phyloP scores from a whole-genome alignment of 2,797 vertebrate species.

The Sebastes vulpes region DNA sequence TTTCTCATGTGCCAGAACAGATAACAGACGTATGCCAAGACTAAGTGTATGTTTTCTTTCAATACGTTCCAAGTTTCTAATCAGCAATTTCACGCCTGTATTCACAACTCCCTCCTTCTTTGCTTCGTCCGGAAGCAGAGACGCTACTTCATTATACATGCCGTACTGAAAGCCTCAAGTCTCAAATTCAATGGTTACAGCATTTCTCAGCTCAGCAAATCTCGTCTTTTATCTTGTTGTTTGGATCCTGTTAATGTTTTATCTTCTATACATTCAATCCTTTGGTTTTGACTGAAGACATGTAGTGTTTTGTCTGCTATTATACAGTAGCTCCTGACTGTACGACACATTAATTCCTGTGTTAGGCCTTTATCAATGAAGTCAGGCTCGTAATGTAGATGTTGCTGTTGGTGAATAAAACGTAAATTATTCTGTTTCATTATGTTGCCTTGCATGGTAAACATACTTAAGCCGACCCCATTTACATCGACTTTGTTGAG shows the following conservation, averaged over 20 bases:
- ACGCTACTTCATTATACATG: constrained; percentile 71
- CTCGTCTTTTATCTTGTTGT: constrained; percentile 33
- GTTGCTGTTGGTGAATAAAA: constrained; percentile 8
- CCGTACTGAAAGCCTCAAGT: constrained; percentile 41
- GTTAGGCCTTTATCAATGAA: constrained; percentile 2
- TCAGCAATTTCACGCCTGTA: constrained; percentile 72
- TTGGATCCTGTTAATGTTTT: constrained; percentile 32
- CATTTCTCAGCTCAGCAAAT: constrained; percentile 53
- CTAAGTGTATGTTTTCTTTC: constrained; percentile 62
- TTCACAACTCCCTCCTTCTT: constrained; percentile 61
- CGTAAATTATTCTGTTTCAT: constrained; percentile 6
- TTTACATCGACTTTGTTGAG: constrained; percentile 1
- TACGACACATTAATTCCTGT: constrained; percentile 10
- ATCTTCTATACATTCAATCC: constrained; percentile 30
- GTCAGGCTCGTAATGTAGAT: not conserved
- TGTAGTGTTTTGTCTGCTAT: constrained; percentile 26
- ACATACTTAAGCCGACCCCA: not conserved
- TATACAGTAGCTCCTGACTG: constrained; percentile 13
- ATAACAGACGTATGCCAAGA: constrained; percentile 60
- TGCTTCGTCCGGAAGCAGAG: constrained; percentile 71
- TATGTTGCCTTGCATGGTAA: not conserved
- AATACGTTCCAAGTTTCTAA: constrained; percentile 71
- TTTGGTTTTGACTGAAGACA: constrained; percentile 36
- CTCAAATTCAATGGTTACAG: constrained; percentile 47
- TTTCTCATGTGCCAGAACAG: constrained; percentile 46